These are phyloP conservation scores for Capreolus pygargus DNA, from an alignment of 2,113 vertebrate genomes.

Conservation along the genomic window DNA sequence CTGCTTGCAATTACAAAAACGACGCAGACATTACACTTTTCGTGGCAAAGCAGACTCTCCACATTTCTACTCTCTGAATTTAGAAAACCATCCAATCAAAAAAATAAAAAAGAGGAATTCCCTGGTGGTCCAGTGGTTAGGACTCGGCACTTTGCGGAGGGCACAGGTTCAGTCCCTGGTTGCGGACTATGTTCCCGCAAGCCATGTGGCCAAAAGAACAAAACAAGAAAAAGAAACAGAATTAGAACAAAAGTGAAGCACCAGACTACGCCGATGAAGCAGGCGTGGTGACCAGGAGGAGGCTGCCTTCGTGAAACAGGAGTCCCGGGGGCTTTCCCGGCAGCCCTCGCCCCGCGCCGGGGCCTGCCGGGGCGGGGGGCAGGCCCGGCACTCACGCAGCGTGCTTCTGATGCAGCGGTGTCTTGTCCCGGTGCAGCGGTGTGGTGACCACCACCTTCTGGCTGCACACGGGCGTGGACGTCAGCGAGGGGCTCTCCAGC, in stretches of 20 bases:
- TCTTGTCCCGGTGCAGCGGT: constrained; percentile 95
- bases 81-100: background rate
- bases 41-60: background rate
- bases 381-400: constrained; percentile 82
- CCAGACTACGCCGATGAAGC: background rate
- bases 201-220: background rate
- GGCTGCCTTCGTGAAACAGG: background rate
- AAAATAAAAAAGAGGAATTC: background rate
- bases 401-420: constrained; percentile 93
- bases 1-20: background rate
- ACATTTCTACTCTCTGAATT: background rate
- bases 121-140: background rate
- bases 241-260: background rate
- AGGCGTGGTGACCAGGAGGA: background rate
- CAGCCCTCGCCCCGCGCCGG: background rate
- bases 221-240: background rate
- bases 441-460: constrained; percentile 96
- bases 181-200: background rate
- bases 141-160: background rate
- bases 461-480: constrained; percentile 96
- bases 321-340: background rate
- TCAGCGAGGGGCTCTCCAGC: constrained; percentile 95
- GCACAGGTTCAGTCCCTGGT: background rate
- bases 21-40: background rate
- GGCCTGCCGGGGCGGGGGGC: background rate